Base-by-base conservation (phyloP, 2,888 invertebrate species). In the Pseudococcus jackbeardsleyi region DNA sequence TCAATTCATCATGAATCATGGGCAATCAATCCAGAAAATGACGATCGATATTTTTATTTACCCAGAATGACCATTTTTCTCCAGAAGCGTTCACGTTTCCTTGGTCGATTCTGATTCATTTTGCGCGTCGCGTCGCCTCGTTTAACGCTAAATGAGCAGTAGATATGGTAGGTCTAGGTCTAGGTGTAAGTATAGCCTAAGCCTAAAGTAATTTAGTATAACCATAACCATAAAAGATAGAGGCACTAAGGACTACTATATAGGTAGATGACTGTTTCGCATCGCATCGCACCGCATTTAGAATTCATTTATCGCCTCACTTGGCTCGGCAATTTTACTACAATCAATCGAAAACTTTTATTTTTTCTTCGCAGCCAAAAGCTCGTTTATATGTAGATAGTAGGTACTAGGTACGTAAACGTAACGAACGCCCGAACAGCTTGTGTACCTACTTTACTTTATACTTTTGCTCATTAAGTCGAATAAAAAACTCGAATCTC, bases 321-420 rank as follows among this genome's bases (percentile, higher is more conserved):
- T 72, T 26, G 26, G 26, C 72, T 6, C 11, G 12, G 72, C 22
- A 72, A 26, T 72, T 26, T 72, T 72, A 22, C 26, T 72, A 2
- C 72, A 26, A 72, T 72, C 72, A 72, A 54, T 54, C 54, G 54
- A 50, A 15, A 50, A 54, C 54, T 54, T 33, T 54, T n/a, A 17
- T 54, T n/a, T n/a, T n/a, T 54, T 54, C n/a, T 54, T 54, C 42
- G 0, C 9, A 0, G n/a, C 26, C 26, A 8, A 33, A 26, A 26
- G 72, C 9, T 72, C 11, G 11, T 68, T 68, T 68, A 33, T 33
- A 33, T 0, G 42, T 42, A 8, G 6, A 0, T n/a, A n/a, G n/a
- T n/a, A n/a, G n/a, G n/a, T n/a, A n/a, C n/a, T n/a, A n/a, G n/a
- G n/a, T n/a, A n/a, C n/a, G n/a, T n/a, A n/a, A n/a, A n/a, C n/a